Evolutionary conservation across 2,113 vertebrate genomes (phyloP).

Genomic region (Marmota flaviventris): DNA sequence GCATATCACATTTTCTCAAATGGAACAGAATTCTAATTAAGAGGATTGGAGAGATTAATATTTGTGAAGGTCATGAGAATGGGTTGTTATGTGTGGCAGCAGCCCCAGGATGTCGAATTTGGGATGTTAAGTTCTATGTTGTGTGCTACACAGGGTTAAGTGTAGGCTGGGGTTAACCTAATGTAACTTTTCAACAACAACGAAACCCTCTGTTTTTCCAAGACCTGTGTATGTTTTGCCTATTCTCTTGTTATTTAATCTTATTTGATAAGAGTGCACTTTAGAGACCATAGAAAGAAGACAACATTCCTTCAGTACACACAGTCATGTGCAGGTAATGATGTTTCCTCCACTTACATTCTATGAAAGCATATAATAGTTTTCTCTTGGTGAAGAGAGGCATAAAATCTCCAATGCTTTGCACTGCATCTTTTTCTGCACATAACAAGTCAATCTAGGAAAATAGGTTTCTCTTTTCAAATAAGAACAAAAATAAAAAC

Average conservation of each 20-base stretch:
- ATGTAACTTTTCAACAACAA: not conserved
- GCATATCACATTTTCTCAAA: not conserved
- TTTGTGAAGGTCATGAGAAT: not conserved
- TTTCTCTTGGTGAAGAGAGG: not conserved
- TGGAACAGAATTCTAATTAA: not conserved
- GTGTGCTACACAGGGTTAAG: not conserved
- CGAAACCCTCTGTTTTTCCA: not conserved
- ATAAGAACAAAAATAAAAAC: constrained; percentile 31
- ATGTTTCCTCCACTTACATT: not conserved
- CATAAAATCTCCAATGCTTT: not conserved
- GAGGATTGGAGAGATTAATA: not conserved
- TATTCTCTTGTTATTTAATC: not conserved
- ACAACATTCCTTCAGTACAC: not conserved
- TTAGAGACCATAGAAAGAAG: not conserved
- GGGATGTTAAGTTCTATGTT: not conserved
- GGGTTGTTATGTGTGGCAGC: fast-evolving
- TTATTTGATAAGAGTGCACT: not conserved
- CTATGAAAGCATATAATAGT: not conserved
- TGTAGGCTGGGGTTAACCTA: not conserved
- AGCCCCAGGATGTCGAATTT: not conserved
- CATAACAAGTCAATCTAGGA: not conserved
- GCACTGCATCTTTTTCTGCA: not conserved
- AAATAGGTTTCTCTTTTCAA: constrained; percentile 17
- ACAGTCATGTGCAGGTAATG: no score
- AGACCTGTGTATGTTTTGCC: not conserved